Evolutionary conservation across 2,888 invertebrate genomes (phyloP), one percentile per base, ranked within the genome.

Genomic region (Himalopsyche kuldschensis): DNA sequence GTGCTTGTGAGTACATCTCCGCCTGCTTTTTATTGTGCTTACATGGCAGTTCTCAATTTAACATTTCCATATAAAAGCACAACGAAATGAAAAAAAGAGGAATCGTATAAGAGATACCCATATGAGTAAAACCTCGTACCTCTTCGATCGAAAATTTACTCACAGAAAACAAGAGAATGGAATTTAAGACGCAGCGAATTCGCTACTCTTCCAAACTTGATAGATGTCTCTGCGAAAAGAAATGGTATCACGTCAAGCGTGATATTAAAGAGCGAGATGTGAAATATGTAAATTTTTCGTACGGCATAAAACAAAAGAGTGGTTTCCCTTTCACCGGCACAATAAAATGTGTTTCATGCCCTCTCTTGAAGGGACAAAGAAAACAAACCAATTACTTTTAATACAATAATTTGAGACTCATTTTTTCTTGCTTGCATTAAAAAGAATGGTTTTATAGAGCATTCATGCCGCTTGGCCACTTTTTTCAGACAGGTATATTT

Each of bases 191-290:
- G 80, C 78, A 80, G 75, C 85, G 80, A 83, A 84, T 82, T 82
- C 82, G 82, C 80, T 85, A 85, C 85, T 80, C 82, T 82, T 77
- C 79, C 85, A 84, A 85, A 85, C 82, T 82, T 84, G 85, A 84
- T 85, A 85, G 85, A 85, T 85, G 84, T 85, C 82, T 85, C 84
- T 80, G 84, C 63, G 85, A 82, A 85, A 84, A 85, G 85, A 84
- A 85, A 85, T 85, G 85, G 85, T 85, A 82, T 85, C 85, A 82
- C 84, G 82, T 84, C 84, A 84, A 84, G 85, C 85, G 85, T 85
- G 85, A 84, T 85, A 85, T 85, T 85, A 85, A 85, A 85, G 84
- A 84, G 84, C 79, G 82, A 84, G 82, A 85, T 80, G 85, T 84
- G 85, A 85, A 85, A 84, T 82, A 85, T 85, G 85, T 84, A 84